A percentile compares a stretch with the other conserved stretches of the same genome.
Conservation (phyloP, 2,888 invertebrate species). For the Apotomis betuletana region DNA sequence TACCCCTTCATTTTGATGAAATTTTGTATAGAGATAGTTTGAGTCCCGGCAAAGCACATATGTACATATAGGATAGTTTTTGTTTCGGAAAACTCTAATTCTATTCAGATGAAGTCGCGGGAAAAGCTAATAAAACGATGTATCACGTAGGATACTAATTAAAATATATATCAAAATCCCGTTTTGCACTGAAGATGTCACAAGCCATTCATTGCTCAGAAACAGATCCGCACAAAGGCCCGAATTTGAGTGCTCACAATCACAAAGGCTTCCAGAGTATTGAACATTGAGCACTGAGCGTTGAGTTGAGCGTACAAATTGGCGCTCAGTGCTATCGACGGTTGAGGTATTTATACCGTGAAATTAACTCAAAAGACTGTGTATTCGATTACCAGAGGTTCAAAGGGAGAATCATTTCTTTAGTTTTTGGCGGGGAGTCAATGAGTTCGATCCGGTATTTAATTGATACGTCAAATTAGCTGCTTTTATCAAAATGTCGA, state of each 20-base stretch:
- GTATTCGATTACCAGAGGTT: conserved; percentile 10
- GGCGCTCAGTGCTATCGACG: conserved; percentile 16
- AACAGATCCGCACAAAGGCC: conserved; percentile 35
- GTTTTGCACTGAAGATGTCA: conserved; percentile 17
- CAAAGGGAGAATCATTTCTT: conserved; percentile 6
- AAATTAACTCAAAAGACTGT: conserved; percentile 17
- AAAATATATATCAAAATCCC: not conserved
- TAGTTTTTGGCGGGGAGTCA: not conserved
- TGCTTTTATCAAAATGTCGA: no score
- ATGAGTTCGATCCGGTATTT: not conserved
- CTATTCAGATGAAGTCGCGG: no score
- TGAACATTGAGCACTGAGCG: conserved; percentile 25
- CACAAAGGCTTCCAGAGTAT: conserved; percentile 22
- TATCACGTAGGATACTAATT: not conserved
- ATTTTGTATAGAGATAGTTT: no score
- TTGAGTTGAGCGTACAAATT: conserved; percentile 6
- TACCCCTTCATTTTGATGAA: no score
- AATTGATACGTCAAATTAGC: no score
- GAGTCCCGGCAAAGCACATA: no score
- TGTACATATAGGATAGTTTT: no score
- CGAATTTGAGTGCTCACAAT: conserved; percentile 31
- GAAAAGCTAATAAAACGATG: no score
- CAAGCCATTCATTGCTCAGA: conserved; percentile 22
- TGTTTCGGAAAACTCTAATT: no score
- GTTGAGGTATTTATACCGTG: conserved; percentile 25